Percentiles rank a stretch among this genome's conserved stretches.
phyloP scores from a whole-genome alignment of 2,113 vertebrate species.

The Varanus salvator region DNA sequence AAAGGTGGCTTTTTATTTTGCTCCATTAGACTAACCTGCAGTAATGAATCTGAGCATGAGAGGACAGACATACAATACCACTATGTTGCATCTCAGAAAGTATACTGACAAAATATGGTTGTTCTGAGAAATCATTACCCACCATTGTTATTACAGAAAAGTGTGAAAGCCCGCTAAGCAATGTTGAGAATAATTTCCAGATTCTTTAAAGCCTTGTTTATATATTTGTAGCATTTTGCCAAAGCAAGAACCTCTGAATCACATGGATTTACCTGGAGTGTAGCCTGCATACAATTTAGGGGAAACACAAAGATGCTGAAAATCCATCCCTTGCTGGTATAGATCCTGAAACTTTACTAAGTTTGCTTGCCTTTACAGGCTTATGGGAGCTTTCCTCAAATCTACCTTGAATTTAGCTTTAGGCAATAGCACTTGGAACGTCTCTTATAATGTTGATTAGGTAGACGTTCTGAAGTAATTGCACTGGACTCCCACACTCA shows the following conservation, averaged over 20 bases:
- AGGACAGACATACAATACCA: neutral
- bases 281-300: neutral
- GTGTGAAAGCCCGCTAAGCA: neutral
- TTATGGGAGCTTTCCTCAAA: neutral
- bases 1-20: neutral
- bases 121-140: neutral
- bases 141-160: neutral
- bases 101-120: neutral
- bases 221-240: neutral
- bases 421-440: neutral
- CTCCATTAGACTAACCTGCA: neutral
- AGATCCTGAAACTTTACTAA: neutral
- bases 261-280: neutral
- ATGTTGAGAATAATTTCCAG: neutral
- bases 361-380: neutral
- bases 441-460: neutral
- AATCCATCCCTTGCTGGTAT: neutral
- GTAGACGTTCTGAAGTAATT: neutral
- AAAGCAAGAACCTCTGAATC: neutral
- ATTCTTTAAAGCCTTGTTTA: neutral
- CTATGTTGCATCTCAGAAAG: neutral
- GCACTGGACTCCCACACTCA: neutral
- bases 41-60: neutral
- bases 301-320: neutral
- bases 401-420: neutral